Conservation (phyloP, 2,797 vertebrate species). For the Artibeus jamaicensis region DNA sequence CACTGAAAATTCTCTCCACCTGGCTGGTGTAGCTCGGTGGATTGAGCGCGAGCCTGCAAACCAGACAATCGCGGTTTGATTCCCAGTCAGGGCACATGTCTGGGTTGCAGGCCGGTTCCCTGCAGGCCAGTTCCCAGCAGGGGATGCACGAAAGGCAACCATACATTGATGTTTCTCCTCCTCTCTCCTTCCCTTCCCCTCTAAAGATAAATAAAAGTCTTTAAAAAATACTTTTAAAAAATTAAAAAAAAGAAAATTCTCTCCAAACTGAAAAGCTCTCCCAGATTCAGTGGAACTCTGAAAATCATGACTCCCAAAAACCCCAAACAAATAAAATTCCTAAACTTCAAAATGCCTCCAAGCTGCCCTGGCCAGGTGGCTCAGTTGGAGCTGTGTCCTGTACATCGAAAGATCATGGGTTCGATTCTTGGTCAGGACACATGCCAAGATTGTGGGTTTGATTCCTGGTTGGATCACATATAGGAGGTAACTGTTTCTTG, state of each 20-base stretch:
- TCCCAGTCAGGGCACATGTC: too few species aligned
- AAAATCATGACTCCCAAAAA: not conserved
- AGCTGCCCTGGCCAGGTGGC: not conserved
- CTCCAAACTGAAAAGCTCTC: not conserved
- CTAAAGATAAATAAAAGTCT: too few species aligned
- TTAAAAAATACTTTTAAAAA: not conserved
- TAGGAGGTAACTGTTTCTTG: not conserved
- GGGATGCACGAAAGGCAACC: too few species aligned
- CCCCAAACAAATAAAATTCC: not conserved
- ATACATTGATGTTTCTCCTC: too few species aligned
- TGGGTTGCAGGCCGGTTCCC: too few species aligned
- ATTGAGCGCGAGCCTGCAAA: too few species aligned
- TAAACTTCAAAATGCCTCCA: not conserved
- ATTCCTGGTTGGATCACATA: not conserved
- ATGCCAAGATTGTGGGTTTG: not conserved
- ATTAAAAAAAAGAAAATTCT: too few species aligned
- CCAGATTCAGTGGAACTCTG: not conserved
- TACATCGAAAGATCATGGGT: not conserved
- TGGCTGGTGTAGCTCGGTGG: too few species aligned
- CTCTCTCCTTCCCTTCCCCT: too few species aligned
- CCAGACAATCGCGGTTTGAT: too few species aligned
- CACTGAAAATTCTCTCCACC: not conserved
- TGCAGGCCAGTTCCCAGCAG: too few species aligned
- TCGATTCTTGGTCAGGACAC: not conserved
- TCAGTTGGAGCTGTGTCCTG: not conserved